Conservation (phyloP, 2,888 invertebrate species). For the Deroplatys truncata region DNA sequence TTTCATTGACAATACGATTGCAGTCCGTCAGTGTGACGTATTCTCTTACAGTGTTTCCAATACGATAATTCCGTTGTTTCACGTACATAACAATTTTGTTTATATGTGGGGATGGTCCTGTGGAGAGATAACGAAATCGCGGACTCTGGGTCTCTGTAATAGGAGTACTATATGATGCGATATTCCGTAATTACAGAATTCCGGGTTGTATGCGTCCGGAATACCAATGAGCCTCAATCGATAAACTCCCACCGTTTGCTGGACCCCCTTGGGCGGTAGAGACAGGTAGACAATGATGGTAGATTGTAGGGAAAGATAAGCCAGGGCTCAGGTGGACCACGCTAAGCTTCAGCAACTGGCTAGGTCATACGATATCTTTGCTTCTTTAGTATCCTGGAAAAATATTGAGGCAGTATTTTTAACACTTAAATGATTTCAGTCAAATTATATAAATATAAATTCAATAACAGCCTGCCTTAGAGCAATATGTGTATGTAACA, state of each 20-base stretch:
- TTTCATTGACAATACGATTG: too few relatives aligned
- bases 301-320: background rate
- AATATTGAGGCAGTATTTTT: too few relatives aligned
- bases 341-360: too few relatives aligned
- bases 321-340: too few relatives aligned
- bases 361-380: too few relatives aligned
- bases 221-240: background rate
- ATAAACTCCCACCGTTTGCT: background rate
- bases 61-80: background rate
- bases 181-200: background rate
- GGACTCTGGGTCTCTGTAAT: background rate
- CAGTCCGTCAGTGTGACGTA: too few relatives aligned
- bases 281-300: background rate
- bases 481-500: too few relatives aligned
- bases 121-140: background rate
- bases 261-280: background rate
- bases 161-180: background rate
- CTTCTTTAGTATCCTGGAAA: too few relatives aligned
- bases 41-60: too few relatives aligned
- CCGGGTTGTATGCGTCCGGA: background rate
- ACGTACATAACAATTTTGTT: background rate
- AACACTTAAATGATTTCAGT: too few relatives aligned
- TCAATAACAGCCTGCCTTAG: too few relatives aligned
- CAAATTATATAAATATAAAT: too few relatives aligned
- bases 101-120: background rate